Evolutionary conservation across 2,888 invertebrate genomes (phyloP), one percentile per base, ranked within the genome.

Genomic region (Neoscelio sp.): DNA sequence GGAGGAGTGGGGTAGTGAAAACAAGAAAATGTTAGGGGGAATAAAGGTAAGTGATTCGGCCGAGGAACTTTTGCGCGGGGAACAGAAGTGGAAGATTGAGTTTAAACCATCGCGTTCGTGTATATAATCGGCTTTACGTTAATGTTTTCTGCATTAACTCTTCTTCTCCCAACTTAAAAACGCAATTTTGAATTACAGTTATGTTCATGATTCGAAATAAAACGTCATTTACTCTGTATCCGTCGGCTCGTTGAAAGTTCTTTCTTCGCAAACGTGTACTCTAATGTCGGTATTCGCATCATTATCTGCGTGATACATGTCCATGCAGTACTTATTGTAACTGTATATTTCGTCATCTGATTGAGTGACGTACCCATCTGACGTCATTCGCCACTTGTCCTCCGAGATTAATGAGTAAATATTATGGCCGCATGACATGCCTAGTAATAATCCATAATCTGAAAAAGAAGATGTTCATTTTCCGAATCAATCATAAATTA

Each of bases 301-400:
- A n/a, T 33, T 62, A 10, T 54, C 42, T 0, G 8, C 30, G 12
- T 12, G n/a, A 17, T 73, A 54, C 6, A 87, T 70, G 13, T 91
- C 91, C 50, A 90, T 48, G 79, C 91, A 91, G 65, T 88, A 89
- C 6, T 85, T 77, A 40, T 85, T 30, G 44, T 86, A 80, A 2
- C 65, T 35, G 54, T 82, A 84, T 15, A 26, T 56, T 33, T 83
- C 74, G 6, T 40, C 46, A 2, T 74, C 74, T 2, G 85, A 38
- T 1, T 48, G 7, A 15, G 82, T 67, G 6, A 89, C 20, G n/a
- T 83, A 67, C 10, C 90, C 90, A 4, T 79, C 74, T 0, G 82
- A 54, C 2, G 85, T 85, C 15, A 90, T 13, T 17, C 44, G 70
- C 85, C 87, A 85, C 3, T 77, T 52, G 23, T 89, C 89, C 5